These are phyloP conservation scores for Leptopilina drosophilae DNA, from an alignment of 2,888 invertebrate species.

Conservation along the genomic window DNA sequence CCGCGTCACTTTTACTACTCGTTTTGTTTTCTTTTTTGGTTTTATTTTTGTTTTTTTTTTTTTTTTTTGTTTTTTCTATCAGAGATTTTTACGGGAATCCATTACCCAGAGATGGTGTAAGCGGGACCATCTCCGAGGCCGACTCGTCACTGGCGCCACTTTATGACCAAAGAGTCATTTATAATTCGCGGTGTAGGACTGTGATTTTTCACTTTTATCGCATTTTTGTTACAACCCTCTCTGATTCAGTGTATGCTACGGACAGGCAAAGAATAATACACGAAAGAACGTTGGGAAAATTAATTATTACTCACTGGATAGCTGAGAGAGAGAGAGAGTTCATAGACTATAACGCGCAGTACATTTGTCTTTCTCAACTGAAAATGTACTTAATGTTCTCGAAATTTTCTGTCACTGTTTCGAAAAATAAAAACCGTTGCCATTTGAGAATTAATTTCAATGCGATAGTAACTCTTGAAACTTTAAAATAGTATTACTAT, in stretches of 20 bases:
- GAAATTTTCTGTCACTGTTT: conserved; percentile 9
- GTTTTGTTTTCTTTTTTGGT: no score
- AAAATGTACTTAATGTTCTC: conserved; percentile 58
- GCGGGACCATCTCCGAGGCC: conserved; percentile 37
- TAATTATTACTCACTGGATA: conserved; percentile 59
- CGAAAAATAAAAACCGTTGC: not conserved
- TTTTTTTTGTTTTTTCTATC: conserved; percentile 31
- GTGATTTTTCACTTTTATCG: conserved; percentile 61
- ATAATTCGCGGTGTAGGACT: conserved; percentile 48
- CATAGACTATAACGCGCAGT: conserved; percentile 63
- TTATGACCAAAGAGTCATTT: conserved; percentile 50
- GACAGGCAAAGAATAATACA: conserved; percentile 56
- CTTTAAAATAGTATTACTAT: no score
- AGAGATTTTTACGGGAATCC: conserved; percentile 50
- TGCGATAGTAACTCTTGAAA: no score
- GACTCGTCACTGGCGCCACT: conserved; percentile 52
- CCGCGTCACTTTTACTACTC: conserved; percentile 14
- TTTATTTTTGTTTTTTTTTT: not conserved
- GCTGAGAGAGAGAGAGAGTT: conserved; percentile 54
- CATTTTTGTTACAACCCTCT: conserved; percentile 52
- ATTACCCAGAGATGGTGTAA: conserved; percentile 35
- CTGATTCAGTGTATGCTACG: conserved; percentile 50
- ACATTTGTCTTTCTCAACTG: conserved; percentile 63
- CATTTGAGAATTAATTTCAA: no score
- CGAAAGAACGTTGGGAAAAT: conserved; percentile 56